Evolutionary conservation across 2,113 vertebrate species (phyloP).

Genomic region (Delphinapterus leucas): DNA sequence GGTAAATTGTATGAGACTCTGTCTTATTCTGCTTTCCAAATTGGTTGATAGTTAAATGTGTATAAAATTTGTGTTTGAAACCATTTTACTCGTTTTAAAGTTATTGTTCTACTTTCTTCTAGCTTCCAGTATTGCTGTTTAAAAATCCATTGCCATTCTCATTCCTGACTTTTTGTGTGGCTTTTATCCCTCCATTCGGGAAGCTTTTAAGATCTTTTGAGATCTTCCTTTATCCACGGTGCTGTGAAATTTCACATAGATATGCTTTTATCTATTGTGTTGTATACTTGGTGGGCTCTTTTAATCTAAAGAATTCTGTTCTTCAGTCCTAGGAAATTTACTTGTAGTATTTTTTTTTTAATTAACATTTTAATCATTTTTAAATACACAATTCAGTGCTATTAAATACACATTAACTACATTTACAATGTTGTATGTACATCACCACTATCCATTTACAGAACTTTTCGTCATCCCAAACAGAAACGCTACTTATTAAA

Average conservation of each 20-base stretch:
- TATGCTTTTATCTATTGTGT: background rate
- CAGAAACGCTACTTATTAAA: too few species aligned
- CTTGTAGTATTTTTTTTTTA: background rate
- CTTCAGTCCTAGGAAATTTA: background rate
- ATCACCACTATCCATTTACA: too few species aligned
- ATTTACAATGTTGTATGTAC: too few species aligned
- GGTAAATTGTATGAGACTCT: background rate
- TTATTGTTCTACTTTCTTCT: background rate
- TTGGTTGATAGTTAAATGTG: background rate
- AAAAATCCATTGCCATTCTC: background rate
- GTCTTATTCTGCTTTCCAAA: constrained; percentile 16
- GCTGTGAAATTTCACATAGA: background rate
- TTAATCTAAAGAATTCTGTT: background rate
- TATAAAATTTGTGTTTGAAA: background rate
- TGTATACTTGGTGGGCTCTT: background rate
- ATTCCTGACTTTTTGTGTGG: background rate
- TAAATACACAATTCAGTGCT: too few species aligned
- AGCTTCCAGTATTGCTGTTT: background rate
- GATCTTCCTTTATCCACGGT: background rate
- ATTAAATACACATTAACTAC: too few species aligned
- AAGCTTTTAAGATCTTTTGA: background rate
- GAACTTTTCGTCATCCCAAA: too few species aligned
- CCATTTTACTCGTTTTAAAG: background rate
- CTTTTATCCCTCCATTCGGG: background rate
- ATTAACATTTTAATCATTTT: too few species aligned